These are phyloP conservation scores for Psittacula cyanocephala DNA, from an alignment of 2,113 vertebrate genomes.

Conservation along the genomic window DNA sequence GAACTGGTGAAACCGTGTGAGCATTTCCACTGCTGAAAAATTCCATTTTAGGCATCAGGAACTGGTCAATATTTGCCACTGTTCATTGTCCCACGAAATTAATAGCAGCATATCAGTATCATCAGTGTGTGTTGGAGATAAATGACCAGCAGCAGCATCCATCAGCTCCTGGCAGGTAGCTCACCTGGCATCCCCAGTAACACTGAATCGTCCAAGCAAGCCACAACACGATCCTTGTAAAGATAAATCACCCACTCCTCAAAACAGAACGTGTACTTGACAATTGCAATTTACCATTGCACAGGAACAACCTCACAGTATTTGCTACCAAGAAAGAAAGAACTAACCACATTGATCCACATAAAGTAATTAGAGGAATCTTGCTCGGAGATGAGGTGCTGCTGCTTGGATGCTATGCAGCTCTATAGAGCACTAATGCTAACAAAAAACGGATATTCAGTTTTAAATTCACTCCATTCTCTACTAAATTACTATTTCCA, in stretches of 20 bases:
- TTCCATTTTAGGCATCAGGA: not conserved
- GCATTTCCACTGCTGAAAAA: not conserved
- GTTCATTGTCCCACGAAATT: not conserved
- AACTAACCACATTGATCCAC: rapidly evolving
- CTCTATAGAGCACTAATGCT: not conserved
- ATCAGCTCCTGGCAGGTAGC: not conserved
- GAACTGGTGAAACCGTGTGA: not conserved
- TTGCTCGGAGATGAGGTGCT: rapidly evolving
- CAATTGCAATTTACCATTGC: not conserved
- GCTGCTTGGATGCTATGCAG: not conserved
- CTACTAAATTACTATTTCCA: not conserved
- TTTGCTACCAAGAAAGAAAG: not conserved
- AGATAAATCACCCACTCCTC: not conserved
- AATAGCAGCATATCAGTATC: rapidly evolving
- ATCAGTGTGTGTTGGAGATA: not conserved
- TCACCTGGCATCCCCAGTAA: not conserved
- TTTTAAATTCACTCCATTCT: not conserved
- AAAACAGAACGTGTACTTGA: not conserved
- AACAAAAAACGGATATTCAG: not conserved
- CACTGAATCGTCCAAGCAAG: rapidly evolving
- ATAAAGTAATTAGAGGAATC: not conserved
- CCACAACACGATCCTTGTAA: not conserved
- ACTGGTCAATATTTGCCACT: not conserved
- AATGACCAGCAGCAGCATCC: not conserved
- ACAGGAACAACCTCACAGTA: not conserved